phyloP scores from a whole-genome alignment of 1,140 invertebrate genomes.

The Portunus trituberculatus region DNA sequence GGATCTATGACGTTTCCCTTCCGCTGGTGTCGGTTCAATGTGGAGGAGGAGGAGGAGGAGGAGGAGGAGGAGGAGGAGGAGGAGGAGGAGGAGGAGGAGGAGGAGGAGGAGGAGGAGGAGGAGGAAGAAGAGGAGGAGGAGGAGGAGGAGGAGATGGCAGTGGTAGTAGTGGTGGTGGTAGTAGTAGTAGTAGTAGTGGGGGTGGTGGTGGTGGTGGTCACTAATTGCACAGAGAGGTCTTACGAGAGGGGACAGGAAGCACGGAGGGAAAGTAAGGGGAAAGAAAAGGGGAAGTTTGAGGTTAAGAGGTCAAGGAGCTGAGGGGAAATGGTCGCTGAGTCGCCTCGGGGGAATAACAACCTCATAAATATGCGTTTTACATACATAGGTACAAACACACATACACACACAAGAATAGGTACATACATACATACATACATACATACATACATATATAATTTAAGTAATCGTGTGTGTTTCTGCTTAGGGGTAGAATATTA shows the following conservation, averaged over 20 bases:
- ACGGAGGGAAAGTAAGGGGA: not conserved
- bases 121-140: too few relatives aligned
- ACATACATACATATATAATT: not conserved
- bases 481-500: too few relatives aligned
- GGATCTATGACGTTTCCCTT: too few relatives aligned
- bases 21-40: too few relatives aligned
- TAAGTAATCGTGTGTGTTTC: not conserved
- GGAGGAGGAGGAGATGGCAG: too few relatives aligned
- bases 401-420: not conserved
- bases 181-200: too few relatives aligned
- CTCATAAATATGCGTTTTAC: not conserved
- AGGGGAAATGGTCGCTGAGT: not conserved
- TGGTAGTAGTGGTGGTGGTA: too few relatives aligned
- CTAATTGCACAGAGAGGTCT: not conserved
- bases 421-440: slow-evolving; percentile 13
- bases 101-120: too few relatives aligned
- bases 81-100: too few relatives aligned
- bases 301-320: not conserved
- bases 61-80: too few relatives aligned
- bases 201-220: too few relatives aligned
- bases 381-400: slow-evolving; percentile 33
- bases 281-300: not conserved
- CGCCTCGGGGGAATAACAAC: not conserved
- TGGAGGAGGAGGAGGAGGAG: too few relatives aligned
- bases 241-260: not conserved